Conservation (phyloP, 2,113 vertebrate genomes). For the Serilophus lunatus region DNA sequence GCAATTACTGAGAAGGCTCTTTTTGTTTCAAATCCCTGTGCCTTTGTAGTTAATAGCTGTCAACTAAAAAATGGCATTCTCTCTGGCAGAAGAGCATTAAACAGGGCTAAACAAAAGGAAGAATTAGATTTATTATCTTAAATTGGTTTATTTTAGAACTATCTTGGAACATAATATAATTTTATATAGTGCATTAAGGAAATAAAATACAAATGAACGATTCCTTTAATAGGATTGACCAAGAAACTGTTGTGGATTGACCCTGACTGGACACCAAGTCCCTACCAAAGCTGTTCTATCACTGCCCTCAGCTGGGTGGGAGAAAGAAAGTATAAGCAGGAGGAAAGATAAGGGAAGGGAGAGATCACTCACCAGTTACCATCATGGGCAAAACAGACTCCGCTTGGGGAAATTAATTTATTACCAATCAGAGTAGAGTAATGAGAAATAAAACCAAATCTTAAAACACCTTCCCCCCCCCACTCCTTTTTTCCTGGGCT, state of each 20-base stretch:
- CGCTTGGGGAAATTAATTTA: neutral
- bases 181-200: neutral
- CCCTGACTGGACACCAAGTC: neutral
- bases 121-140: slow-evolving; percentile 13
- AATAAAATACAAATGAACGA: slow-evolving; percentile 1
- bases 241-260: neutral
- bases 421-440: neutral
- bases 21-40: neutral
- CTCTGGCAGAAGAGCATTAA: slow-evolving; percentile 2
- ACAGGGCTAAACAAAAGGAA: slow-evolving; percentile 4
- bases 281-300: neutral
- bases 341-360: neutral
- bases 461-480: fast-evolving
- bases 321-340: neutral
- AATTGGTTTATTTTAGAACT: slow-evolving; percentile 13
- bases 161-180: neutral
- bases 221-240: neutral
- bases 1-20: neutral
- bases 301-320: neutral
- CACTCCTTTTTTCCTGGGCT: neutral
- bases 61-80: slow-evolving; percentile 32
- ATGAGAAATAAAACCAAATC: neutral
- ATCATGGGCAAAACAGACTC: neutral
- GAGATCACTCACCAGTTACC: neutral
- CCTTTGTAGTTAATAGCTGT: neutral